A percentile compares a stretch with the other conserved stretches of the same genome.
These are phyloP conservation scores for Otus scops DNA, from an alignment of 2,797 vertebrate genomes.

Conservation along the genomic window DNA sequence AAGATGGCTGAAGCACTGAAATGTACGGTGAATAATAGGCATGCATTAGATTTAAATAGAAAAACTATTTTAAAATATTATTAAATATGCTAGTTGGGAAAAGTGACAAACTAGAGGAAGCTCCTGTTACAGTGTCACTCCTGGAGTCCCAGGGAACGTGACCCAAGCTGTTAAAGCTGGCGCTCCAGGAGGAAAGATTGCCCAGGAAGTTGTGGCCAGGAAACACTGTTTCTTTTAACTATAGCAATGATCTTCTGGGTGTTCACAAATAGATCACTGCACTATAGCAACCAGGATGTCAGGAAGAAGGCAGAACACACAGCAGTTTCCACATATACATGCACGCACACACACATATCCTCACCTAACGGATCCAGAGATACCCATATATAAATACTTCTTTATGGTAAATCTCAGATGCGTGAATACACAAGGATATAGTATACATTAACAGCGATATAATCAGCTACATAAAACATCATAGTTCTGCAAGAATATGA, in stretches of 20 bases:
- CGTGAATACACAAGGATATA: background rate
- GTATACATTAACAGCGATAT: background rate
- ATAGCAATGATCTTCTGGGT: slow-evolving; percentile 68
- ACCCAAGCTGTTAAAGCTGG: background rate
- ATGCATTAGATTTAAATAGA: slow-evolving; percentile 52
- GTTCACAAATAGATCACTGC: slow-evolving; percentile 76
- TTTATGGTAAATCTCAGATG: background rate
- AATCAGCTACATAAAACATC: background rate
- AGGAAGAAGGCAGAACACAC: slow-evolving; percentile 62
- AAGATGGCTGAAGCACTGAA: slow-evolving; percentile 63
- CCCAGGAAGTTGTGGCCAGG: slow-evolving; percentile 76
- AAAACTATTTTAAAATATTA: slow-evolving; percentile 57
- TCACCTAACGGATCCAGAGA: background rate
- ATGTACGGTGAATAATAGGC: slow-evolving; percentile 42
- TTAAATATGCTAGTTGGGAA: background rate
- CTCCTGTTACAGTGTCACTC: background rate
- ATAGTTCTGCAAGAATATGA: background rate
- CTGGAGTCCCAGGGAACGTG: background rate
- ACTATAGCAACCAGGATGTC: slow-evolving; percentile 76
- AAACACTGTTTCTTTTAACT: slow-evolving; percentile 74
- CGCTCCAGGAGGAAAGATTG: slow-evolving; percentile 58
- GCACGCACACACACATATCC: background rate
- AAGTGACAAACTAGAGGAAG: background rate
- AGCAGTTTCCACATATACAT: slow-evolving; percentile 40
- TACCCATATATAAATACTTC: background rate